Evolutionary conservation across 2,888 invertebrate species (phyloP).

Genomic region (Teleiodes luculella): DNA sequence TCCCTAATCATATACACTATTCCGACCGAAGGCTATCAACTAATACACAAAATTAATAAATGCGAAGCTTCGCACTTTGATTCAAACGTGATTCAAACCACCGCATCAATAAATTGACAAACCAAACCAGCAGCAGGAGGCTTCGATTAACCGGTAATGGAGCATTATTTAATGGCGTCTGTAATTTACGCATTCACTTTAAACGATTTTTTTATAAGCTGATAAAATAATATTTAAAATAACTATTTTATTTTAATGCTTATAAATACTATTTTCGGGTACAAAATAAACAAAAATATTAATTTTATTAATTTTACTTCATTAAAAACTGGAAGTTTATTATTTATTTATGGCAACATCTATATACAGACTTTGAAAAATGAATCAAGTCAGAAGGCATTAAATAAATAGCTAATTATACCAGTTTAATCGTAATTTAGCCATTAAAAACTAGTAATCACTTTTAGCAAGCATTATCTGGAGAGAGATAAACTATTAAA

Average conservation of each 20-base stretch:
- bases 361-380: constrained; percentile 48
- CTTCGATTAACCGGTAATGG: constrained; percentile 32
- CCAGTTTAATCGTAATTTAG: no score
- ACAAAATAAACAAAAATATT: no score
- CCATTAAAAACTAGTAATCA: no score
- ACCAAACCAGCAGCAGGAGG: constrained; percentile 34
- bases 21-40: constrained; percentile 31
- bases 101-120: constrained; percentile 79
- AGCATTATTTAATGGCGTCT: constrained; percentile 59
- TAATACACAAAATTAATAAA: constrained; percentile 33
- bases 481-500: no score
- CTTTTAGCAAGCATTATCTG: no score
- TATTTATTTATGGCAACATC: constrained; percentile 39
- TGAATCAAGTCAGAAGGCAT: constrained; percentile 25
- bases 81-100: constrained; percentile 79
- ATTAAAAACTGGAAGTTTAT: no score
- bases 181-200: constrained; percentile 61
- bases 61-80: constrained; percentile 64
- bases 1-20: constrained; percentile 37
- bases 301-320: no score
- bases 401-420: no score
- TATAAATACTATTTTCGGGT: no score
- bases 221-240: background rate
- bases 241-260: no score
- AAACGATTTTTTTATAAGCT: constrained; percentile 24